Conservation (phyloP, 2,797 vertebrate genomes). For the Malurus splendens region DNA sequence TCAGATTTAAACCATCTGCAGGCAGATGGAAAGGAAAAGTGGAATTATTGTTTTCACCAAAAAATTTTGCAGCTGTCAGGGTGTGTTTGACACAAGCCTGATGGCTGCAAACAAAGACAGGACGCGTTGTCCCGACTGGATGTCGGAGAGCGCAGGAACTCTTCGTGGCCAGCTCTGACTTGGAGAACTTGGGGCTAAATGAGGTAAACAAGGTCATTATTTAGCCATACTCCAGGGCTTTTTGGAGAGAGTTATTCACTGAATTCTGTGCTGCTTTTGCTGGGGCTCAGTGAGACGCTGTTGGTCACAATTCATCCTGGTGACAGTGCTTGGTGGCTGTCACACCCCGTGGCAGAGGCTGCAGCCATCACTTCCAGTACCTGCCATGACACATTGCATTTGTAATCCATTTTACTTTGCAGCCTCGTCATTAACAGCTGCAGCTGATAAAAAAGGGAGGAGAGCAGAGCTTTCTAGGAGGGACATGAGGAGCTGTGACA, state of each 20-base stretch:
- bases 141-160: neutral
- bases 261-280: neutral
- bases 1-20: constrained; percentile 79
- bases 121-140: constrained; percentile 45
- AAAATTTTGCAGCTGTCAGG: constrained; percentile 77
- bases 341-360: neutral
- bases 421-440: neutral
- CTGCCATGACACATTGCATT: neutral
- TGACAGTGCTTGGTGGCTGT: neutral
- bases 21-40: constrained; percentile 72
- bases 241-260: neutral
- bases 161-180: constrained; percentile 13
- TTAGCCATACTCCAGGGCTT: constrained; percentile 7
- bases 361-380: neutral
- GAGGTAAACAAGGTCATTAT: constrained; percentile 35
- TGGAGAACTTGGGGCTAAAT: constrained; percentile 33
- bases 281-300: neutral
- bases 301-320: neutral
- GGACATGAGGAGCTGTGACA: neutral
- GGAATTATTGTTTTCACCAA: constrained; percentile 70
- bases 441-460: neutral
- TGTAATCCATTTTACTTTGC: neutral
- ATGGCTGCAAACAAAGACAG: constrained; percentile 65
- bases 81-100: constrained; percentile 66
- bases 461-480: neutral